These are phyloP conservation scores for Hipposideros armiger DNA, from an alignment of 2,113 vertebrate species.

Conservation along the genomic window DNA sequence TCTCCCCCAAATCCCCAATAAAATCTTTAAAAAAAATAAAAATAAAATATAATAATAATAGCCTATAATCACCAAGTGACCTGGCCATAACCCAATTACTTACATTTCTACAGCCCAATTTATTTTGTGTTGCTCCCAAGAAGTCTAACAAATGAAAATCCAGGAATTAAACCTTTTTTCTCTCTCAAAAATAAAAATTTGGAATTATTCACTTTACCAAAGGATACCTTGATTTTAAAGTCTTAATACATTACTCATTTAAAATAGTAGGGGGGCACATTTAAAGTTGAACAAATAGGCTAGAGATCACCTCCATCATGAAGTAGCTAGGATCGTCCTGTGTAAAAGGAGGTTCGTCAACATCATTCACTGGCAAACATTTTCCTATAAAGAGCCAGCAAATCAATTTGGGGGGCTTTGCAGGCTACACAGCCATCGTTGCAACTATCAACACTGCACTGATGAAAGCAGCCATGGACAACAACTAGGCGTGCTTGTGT, in stretches of 20 bases:
- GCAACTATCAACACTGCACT: background rate
- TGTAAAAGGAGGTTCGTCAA: background rate
- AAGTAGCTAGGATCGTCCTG: background rate
- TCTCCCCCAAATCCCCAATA: no score
- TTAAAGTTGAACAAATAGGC: background rate
- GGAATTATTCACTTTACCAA: slow-evolving; percentile 15
- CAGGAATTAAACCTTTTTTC: background rate
- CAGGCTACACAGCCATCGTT: background rate
- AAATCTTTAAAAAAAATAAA: no score
- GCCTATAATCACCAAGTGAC: background rate
- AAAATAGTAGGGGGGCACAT: background rate
- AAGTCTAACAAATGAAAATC: no score
- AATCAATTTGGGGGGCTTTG: background rate
- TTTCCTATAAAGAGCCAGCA: background rate
- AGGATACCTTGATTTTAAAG: background rate
- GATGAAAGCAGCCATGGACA: slow-evolving; percentile 5
- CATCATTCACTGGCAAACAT: background rate
- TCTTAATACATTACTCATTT: slow-evolving; percentile 31
- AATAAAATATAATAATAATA: background rate
- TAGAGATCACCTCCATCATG: background rate
- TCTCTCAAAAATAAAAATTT: slow-evolving; percentile 26
- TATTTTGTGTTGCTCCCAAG: background rate
- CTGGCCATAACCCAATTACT: background rate
- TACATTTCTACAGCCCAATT: background rate
- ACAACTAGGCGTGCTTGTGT: background rate